A percentile compares a stretch with the other conserved stretches of the same genome.
These are phyloP conservation scores for Leptura quadrifasciata DNA, from an alignment of 2,888 invertebrate genomes.

Conservation along the genomic window DNA sequence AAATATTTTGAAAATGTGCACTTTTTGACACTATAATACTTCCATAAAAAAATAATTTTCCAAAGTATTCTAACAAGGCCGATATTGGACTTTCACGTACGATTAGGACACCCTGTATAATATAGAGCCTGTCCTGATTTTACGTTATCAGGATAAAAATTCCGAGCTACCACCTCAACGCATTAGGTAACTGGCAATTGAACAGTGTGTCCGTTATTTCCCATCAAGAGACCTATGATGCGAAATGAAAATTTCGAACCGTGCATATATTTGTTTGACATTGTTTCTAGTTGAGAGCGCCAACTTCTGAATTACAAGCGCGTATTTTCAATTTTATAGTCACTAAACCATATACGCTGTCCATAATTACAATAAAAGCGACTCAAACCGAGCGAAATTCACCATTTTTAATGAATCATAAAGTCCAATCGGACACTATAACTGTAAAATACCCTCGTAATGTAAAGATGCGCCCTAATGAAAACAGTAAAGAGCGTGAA, in stretches of 20 bases:
- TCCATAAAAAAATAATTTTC: no score
- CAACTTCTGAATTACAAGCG: conserved; percentile 12
- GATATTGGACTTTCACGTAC: no score
- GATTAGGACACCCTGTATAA: no score
- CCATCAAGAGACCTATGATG: background rate
- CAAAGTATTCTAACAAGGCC: no score
- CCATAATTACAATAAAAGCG: conserved; percentile 35
- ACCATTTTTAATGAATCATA: conserved; percentile 40
- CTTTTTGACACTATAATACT: no score
- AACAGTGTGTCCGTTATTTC: background rate
- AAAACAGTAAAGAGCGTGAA: conserved; percentile 39
- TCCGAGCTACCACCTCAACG: no score
- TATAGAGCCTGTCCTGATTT: no score
- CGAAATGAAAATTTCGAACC: background rate
- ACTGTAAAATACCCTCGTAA: conserved; percentile 38
- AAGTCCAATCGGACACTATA: conserved; percentile 39
- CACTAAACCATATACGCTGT: background rate
- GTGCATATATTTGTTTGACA: background rate
- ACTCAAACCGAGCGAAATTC: conserved; percentile 11
- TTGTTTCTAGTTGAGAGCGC: background rate
- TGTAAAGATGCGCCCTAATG: conserved; percentile 35
- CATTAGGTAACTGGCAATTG: no score
- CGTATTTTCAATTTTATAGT: conserved; percentile 18
- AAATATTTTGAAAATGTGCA: no score
- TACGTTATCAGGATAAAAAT: no score